phyloP scores from a whole-genome alignment of 2,113 vertebrate genomes.

The Hymenochirus boettgeri region DNA sequence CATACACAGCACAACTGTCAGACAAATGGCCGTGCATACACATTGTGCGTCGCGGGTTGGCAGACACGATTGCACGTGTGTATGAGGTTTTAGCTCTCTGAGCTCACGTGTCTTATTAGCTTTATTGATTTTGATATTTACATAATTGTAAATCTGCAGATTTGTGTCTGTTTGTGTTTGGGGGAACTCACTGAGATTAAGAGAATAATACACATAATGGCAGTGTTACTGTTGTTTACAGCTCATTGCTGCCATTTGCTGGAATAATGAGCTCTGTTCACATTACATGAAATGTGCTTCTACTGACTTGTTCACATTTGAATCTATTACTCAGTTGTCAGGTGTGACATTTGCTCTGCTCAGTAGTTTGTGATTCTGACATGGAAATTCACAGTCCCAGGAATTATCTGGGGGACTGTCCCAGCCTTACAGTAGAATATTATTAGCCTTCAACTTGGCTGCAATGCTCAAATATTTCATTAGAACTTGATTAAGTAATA shows the following conservation, averaged over 20 bases:
- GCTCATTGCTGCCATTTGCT: conserved; percentile 81
- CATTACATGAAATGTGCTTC: conserved; percentile 72
- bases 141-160: too few relatives aligned
- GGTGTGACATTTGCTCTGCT: conserved; percentile 65
- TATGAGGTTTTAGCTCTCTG: too few relatives aligned
- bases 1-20: too few relatives aligned
- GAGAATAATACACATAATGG: conserved; percentile 93
- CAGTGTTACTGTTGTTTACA: conserved; percentile 85
- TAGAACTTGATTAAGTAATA: not conserved
- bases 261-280: conserved; percentile 97
- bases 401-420: conserved; percentile 65
- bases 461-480: conserved; percentile 44
- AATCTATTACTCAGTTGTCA: conserved; percentile 95
- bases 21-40: too few relatives aligned
- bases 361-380: conserved; percentile 73
- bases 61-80: too few relatives aligned
- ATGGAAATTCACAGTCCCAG: conserved; percentile 66
- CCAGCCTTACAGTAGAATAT: conserved; percentile 59
- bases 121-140: too few relatives aligned
- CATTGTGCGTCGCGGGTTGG: too few relatives aligned
- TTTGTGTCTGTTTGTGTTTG: too few relatives aligned
- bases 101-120: too few relatives aligned
- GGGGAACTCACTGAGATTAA: too few relatives aligned
- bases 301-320: conserved; percentile 75
- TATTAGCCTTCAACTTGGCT: conserved; percentile 43